phyloP scores from a whole-genome alignment of 2,113 vertebrate genomes.

The Propithecus coquereli region DNA sequence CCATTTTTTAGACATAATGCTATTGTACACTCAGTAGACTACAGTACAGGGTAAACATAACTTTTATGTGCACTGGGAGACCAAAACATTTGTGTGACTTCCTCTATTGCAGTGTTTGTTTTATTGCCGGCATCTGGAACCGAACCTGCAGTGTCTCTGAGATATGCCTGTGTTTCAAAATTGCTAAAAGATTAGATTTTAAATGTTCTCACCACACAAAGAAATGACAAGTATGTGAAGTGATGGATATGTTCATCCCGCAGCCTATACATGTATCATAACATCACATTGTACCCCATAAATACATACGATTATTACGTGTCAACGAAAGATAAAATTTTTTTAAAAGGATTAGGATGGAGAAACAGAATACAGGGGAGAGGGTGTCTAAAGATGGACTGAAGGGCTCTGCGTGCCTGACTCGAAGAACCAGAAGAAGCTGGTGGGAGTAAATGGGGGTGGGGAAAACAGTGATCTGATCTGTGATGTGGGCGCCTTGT shows the following conservation, averaged over 20 bases:
- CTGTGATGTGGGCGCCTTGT: background rate
- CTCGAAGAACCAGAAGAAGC: background rate
- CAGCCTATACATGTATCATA: background rate
- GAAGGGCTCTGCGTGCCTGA: background rate
- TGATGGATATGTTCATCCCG: background rate
- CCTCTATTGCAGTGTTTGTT: background rate
- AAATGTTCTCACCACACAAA: background rate
- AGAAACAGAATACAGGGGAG: background rate
- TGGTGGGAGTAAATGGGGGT: accelerated
- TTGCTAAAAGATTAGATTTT: background rate
- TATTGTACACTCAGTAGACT: background rate
- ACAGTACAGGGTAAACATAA: no score
- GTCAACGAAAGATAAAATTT: background rate
- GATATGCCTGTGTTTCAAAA: background rate
- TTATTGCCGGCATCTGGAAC: background rate
- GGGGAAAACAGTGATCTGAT: background rate
- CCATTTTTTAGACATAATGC: background rate
- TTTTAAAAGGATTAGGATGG: background rate
- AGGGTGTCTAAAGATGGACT: background rate
- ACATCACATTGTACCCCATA: background rate
- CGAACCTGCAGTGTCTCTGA: background rate
- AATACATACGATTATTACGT: background rate
- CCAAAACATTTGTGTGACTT: background rate
- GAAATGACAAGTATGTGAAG: background rate
- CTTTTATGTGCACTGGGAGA: background rate